phyloP scores from a whole-genome alignment of 1,140 invertebrate genomes.

The Drosophila mayri region DNA sequence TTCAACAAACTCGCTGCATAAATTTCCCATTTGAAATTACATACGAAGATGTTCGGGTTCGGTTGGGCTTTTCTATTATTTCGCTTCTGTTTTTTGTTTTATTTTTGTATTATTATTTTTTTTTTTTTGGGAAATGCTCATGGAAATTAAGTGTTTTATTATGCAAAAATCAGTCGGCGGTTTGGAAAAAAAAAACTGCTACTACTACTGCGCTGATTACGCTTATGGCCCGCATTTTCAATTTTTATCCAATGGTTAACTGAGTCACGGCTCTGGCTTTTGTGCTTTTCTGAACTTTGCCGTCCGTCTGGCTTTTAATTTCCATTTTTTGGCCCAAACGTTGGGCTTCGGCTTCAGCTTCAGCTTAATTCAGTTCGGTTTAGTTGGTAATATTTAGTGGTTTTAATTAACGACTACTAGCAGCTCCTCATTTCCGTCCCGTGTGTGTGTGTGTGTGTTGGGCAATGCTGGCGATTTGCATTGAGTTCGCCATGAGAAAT shows the following conservation, averaged over 20 bases:
- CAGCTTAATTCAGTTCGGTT: constrained; percentile 51
- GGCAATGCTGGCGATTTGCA: constrained; percentile 68
- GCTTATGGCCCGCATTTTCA: constrained; percentile 50
- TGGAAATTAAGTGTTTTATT: constrained; percentile 84
- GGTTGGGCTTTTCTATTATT: constrained; percentile 40
- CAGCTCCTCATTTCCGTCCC: constrained; percentile 54
- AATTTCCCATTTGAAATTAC: constrained; percentile 82
- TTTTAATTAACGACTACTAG: constrained; percentile 70
- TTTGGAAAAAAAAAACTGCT: constrained; percentile 9
- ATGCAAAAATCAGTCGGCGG: constrained; percentile 76
- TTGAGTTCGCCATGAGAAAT: constrained; percentile 65
- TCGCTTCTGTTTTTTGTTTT: constrained; percentile 31
- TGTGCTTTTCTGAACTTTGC: constrained; percentile 48
- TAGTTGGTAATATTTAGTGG: constrained; percentile 78
- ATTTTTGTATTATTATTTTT: neutral
- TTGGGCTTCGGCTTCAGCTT: constrained; percentile 28
- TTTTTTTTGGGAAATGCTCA: constrained; percentile 79
- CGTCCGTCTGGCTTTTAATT: constrained; percentile 25
- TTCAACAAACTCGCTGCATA: constrained; percentile 79
- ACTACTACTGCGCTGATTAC: constrained; percentile 60
- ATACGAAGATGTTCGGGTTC: constrained; percentile 49
- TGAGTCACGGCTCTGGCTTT: constrained; percentile 68
- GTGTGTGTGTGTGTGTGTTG: constrained; percentile 20
- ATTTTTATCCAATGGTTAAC: constrained; percentile 36
- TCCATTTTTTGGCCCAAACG: constrained; percentile 24